phyloP scores from a whole-genome alignment of 2,797 vertebrate species.

The Hybognathus amarus region DNA sequence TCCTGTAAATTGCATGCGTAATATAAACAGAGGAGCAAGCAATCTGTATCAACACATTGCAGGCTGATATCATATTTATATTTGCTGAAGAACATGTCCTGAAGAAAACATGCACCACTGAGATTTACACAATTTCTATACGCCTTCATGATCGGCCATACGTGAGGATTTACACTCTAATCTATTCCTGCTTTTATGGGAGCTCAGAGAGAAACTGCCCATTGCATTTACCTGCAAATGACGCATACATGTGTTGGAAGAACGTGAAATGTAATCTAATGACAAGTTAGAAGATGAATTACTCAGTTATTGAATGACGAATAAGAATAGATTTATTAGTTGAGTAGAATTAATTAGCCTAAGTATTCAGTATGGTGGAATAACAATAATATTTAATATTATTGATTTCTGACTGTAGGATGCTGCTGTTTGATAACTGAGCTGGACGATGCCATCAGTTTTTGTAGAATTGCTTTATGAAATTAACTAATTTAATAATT shows the following conservation, averaged over 20 bases:
- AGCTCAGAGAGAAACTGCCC: neutral
- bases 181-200: neutral
- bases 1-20: neutral
- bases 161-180: conserved; percentile 10
- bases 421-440: too few relatives aligned
- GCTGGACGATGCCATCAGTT: too few relatives aligned
- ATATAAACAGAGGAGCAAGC: neutral
- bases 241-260: neutral
- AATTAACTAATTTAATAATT: too few relatives aligned
- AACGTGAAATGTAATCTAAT: neutral
- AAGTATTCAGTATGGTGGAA: neutral
- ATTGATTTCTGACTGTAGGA: too few relatives aligned
- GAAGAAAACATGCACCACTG: neutral
- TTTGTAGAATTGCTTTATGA: too few relatives aligned
- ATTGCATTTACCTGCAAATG: neutral
- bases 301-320: neutral
- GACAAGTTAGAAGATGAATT: neutral
- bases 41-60: neutral
- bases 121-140: conserved; percentile 1
- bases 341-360: neutral
- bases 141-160: neutral
- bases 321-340: neutral
- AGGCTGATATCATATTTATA: conserved; percentile 2
- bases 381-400: too few relatives aligned
- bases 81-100: neutral